Conservation (phyloP, 64 coral and sea anemone species). For the Catalaphyllia jardinei region DNA sequence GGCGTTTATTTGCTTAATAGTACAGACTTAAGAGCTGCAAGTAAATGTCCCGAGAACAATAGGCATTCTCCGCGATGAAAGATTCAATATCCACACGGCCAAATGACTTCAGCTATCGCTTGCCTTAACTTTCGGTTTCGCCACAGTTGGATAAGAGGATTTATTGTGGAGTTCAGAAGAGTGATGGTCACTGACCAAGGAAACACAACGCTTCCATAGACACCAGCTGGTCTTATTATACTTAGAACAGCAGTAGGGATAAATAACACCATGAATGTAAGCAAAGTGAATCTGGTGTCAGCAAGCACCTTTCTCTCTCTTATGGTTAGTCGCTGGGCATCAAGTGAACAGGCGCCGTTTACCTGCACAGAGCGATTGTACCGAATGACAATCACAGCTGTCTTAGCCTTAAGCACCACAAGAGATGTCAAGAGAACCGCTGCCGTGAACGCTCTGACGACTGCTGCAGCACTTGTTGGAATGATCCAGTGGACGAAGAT, state of each 20-base stretch:
- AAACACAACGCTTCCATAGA: not conserved
- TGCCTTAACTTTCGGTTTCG: not conserved
- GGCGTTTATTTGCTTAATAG: too few relatives aligned
- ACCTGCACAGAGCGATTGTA: not conserved
- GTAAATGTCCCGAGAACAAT: too few relatives aligned
- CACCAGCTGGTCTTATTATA: not conserved
- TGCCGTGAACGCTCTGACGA: not conserved
- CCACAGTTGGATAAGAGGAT: not conserved
- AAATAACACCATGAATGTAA: not conserved
- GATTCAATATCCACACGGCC: too few relatives aligned
- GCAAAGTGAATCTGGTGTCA: not conserved
- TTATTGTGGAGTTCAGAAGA: not conserved
- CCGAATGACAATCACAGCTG: not conserved
- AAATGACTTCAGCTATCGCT: not conserved
- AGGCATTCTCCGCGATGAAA: too few relatives aligned
- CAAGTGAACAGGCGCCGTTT: not conserved
- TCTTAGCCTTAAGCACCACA: not conserved
- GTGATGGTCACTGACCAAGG: conserved; percentile 19
- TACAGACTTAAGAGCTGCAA: too few relatives aligned
- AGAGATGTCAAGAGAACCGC: not conserved
- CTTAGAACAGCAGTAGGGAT: not conserved
- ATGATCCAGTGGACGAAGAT: not conserved
- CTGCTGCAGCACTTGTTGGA: not conserved
- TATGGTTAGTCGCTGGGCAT: not conserved
- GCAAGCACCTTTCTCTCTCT: not conserved